Conservation (phyloP, 2,797 vertebrate genomes). For the Gouania willdenowi region DNA sequence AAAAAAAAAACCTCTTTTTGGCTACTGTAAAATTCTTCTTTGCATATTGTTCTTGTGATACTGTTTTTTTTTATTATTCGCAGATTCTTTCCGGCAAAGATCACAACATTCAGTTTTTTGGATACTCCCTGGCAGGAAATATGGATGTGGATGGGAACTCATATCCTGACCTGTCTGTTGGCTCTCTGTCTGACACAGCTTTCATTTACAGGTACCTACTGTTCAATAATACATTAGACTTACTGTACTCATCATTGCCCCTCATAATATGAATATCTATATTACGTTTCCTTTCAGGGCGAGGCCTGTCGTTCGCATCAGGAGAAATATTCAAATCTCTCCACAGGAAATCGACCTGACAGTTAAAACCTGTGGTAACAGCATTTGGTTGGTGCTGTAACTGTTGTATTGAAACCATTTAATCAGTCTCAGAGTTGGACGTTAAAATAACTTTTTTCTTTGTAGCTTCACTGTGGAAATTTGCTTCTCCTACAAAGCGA, state of each 20-base stretch:
- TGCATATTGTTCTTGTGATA: neutral
- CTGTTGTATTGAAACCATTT: neutral
- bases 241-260: too few species aligned
- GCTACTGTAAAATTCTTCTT: neutral
- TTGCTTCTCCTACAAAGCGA: slow-evolving; percentile 88
- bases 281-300: slow-evolving; percentile 77
- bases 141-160: slow-evolving; percentile 94
- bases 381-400: slow-evolving; percentile 66
- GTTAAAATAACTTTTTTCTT: too few species aligned
- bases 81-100: slow-evolving; percentile 86
- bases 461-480: slow-evolving; percentile 85
- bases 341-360: slow-evolving; percentile 87
- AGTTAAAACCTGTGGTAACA: slow-evolving; percentile 75
- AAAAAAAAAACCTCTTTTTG: too few species aligned
- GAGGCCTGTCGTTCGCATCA: slow-evolving; percentile 85
- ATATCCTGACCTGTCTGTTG: slow-evolving; percentile 94
- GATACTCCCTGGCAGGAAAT: slow-evolving; percentile 93
- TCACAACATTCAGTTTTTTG: slow-evolving; percentile 79
- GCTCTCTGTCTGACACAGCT: slow-evolving; percentile 89
- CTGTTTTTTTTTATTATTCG: neutral
- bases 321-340: slow-evolving; percentile 78
- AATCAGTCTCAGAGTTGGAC: slow-evolving; percentile 6
- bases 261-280: too few species aligned
- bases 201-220: slow-evolving; percentile 88
- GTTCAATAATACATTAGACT: neutral